Conservation (phyloP, 2,888 invertebrate genomes). For the Drosophila diplacantha region DNA sequence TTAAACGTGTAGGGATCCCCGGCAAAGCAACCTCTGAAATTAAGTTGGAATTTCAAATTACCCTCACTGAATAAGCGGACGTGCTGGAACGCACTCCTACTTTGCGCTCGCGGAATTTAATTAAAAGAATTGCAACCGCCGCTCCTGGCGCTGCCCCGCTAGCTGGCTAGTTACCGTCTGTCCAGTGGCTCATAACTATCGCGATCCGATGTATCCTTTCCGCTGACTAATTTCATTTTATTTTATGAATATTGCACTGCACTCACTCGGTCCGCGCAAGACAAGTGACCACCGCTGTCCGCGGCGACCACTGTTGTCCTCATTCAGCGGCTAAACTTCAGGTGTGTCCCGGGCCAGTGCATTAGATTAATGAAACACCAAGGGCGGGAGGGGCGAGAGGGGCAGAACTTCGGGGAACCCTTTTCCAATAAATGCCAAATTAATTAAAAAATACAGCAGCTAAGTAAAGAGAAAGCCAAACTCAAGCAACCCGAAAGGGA, state of each 20-base stretch:
- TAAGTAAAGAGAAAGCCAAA: conserved; percentile 65
- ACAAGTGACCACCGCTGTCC: conserved; percentile 20
- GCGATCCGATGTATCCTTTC: conserved; percentile 31
- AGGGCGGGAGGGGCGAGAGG: neutral
- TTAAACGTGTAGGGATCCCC: conserved; percentile 61
- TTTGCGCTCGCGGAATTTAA: conserved; percentile 62
- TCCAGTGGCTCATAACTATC: conserved; percentile 50
- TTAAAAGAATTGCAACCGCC: conserved; percentile 70
- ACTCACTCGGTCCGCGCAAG: conserved; percentile 11
- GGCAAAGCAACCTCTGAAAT: conserved; percentile 41
- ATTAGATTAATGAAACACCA: conserved; percentile 65
- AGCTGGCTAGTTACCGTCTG: conserved; percentile 48
- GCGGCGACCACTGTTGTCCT: conserved; percentile 44
- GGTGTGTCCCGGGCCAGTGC: conserved; percentile 47
- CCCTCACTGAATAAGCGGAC: conserved; percentile 33
- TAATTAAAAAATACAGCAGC: conserved; percentile 71
- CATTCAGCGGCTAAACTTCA: conserved; percentile 49
- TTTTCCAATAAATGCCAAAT: conserved; percentile 73
- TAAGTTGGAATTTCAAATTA: conserved; percentile 69
- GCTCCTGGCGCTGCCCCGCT: conserved; percentile 31
- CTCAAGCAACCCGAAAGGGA: conserved; percentile 59
- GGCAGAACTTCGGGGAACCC: conserved; percentile 49
- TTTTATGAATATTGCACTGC: conserved; percentile 66
- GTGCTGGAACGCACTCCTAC: conserved; percentile 48
- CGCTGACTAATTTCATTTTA: conserved; percentile 68